phyloP scores from a whole-genome alignment of 1,140 invertebrate genomes.

The Streblospio benedicti region DNA sequence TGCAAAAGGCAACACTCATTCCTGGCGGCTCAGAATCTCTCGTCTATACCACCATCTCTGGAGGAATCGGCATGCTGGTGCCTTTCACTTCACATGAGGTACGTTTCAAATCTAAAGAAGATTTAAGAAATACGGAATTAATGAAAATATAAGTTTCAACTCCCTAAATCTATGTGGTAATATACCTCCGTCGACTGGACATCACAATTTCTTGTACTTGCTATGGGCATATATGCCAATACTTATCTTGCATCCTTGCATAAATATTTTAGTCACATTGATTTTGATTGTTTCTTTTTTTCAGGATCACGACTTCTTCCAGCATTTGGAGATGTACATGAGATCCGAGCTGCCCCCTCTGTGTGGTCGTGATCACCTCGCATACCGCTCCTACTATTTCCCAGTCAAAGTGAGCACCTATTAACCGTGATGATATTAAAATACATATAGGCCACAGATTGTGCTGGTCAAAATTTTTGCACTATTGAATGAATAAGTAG shows the following conservation, averaged over 20 bases:
- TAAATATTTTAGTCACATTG: too few species aligned
- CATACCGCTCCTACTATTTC: constrained; percentile 94
- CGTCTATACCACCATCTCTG: constrained; percentile 91
- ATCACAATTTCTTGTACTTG: not conserved
- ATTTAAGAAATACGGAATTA: too few species aligned
- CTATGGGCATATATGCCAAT: not conserved
- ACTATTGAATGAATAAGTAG: too few species aligned
- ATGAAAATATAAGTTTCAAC: not conserved
- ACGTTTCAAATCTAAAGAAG: too few species aligned
- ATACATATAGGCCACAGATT: constrained; percentile 3
- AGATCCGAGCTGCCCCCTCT: constrained; percentile 89
- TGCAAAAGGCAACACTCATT: constrained; percentile 87
- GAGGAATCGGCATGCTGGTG: constrained; percentile 83
- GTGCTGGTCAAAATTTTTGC: constrained; percentile 1
- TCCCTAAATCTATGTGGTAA: not conserved
- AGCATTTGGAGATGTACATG: constrained; percentile 99
- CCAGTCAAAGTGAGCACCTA: constrained; percentile 82
- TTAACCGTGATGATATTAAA: too few species aligned
- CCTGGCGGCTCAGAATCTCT: constrained; percentile 93
- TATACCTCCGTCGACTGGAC: constrained; percentile 1
- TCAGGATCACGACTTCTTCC: constrained; percentile 94
- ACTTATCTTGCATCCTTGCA: too few species aligned
- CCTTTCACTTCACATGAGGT: constrained; percentile 93
- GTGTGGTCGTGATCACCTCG: constrained; percentile 93
- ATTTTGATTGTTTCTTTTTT: too few species aligned